Evolutionary conservation across 2,797 vertebrate species (phyloP).

Genomic region (Dendrocincla fuliginosa): DNA sequence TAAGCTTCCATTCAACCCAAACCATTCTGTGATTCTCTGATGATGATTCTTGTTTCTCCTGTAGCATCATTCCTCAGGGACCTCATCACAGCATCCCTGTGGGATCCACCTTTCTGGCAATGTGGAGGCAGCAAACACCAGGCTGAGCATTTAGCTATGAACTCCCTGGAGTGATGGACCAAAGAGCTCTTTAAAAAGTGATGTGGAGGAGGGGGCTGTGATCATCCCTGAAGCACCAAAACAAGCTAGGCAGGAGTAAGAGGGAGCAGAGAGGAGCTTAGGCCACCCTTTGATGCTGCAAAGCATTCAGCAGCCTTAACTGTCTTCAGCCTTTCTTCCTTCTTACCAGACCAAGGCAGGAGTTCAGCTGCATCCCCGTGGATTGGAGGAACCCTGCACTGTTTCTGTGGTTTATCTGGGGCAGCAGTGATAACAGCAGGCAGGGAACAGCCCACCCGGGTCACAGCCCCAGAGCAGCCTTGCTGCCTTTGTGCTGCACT

Average conservation of each 20-base stretch:
- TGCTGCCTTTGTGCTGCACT: accelerated
- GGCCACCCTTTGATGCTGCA: neutral
- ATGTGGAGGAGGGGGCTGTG: neutral
- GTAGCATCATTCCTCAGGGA: accelerated
- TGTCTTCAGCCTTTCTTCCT: neutral
- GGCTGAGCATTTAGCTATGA: neutral
- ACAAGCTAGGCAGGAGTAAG: neutral
- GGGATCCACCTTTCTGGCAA: neutral
- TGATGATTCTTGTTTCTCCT: neutral
- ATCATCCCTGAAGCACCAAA: neutral
- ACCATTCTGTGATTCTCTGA: neutral
- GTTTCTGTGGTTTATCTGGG: neutral
- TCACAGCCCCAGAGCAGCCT: neutral
- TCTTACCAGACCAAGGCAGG: neutral
- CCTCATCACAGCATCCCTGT: neutral
- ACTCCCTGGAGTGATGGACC: neutral
- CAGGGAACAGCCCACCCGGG: neutral
- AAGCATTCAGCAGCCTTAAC: neutral
- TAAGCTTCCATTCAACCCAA: neutral
- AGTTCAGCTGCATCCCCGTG: neutral
- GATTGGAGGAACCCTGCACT: neutral
- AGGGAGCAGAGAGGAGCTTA: neutral
- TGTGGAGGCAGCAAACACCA: neutral
- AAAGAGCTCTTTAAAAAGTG: neutral
- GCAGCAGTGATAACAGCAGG: neutral